Evolutionary conservation across 2,888 invertebrate species (phyloP).

Genomic region (Thereva nobilitata): DNA sequence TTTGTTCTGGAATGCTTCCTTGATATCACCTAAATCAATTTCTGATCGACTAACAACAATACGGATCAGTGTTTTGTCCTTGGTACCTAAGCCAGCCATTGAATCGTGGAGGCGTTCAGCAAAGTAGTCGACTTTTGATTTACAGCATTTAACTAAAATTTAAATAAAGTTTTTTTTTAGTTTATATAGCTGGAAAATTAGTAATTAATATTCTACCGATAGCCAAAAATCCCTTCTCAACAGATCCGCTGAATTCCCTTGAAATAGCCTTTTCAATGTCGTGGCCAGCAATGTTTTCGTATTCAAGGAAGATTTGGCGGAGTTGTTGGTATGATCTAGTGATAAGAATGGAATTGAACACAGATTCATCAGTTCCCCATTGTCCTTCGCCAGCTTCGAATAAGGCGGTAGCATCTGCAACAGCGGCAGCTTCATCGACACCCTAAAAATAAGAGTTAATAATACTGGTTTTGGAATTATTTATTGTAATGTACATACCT

Average conservation of each 20-base stretch:
- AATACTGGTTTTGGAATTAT: not conserved
- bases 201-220: slow-evolving; percentile 67
- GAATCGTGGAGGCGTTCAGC: slow-evolving; percentile 87
- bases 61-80: slow-evolving; percentile 89
- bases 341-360: slow-evolving; percentile 83
- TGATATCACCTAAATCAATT: slow-evolving; percentile 91
- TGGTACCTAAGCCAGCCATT: slow-evolving; percentile 87
- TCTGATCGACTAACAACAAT: slow-evolving; percentile 89
- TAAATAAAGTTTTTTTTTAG: not conserved
- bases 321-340: slow-evolving; percentile 89
- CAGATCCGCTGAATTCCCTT: slow-evolving; percentile 85
- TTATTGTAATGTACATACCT: slow-evolving; percentile 44
- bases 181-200: slow-evolving; percentile 17
- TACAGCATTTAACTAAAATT: slow-evolving; percentile 78
- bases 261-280: slow-evolving; percentile 84
- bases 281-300: slow-evolving; percentile 77
- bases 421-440: slow-evolving; percentile 78
- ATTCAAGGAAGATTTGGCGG: slow-evolving; percentile 82
- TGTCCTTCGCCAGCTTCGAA: slow-evolving; percentile 79
- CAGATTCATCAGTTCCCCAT: slow-evolving; percentile 90
- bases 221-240: slow-evolving; percentile 84
- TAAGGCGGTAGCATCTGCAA: slow-evolving; percentile 80
- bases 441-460: slow-evolving; percentile 57
- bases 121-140: slow-evolving; percentile 89
- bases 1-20: slow-evolving; percentile 82